These are phyloP conservation scores for Lycodopsis pacificus DNA, from an alignment of 2,797 vertebrate genomes.

Conservation along the genomic window DNA sequence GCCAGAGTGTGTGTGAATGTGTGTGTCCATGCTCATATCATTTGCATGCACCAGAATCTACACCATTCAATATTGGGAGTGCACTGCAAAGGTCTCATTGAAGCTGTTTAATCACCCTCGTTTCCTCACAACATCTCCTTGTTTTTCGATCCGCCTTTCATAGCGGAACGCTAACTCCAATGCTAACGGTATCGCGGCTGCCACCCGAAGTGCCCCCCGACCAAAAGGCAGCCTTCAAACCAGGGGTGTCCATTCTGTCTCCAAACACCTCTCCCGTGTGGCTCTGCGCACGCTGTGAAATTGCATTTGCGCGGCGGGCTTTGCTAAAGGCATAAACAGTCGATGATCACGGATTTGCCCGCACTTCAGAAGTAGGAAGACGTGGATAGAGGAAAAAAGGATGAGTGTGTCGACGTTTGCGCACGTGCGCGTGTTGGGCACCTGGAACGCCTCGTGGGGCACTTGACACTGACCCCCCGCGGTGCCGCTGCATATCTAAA, in stretches of 20 bases:
- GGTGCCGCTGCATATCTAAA: slow-evolving; percentile 73
- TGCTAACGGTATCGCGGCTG: neutral
- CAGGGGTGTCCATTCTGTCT: neutral
- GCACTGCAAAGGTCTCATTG: slow-evolving; percentile 28
- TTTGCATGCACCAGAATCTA: slow-evolving; percentile 72
- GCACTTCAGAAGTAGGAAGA: slow-evolving; percentile 69
- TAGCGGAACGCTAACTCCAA: neutral
- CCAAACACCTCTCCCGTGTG: slow-evolving; percentile 28
- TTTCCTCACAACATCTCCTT: neutral
- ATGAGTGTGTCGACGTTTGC: slow-evolving; percentile 70
- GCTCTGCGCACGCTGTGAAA: slow-evolving; percentile 49
- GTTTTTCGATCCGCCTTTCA: neutral
- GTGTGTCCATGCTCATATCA: slow-evolving; percentile 59
- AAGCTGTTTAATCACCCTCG: slow-evolving; percentile 7
- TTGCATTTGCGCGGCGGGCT: slow-evolving; percentile 46
- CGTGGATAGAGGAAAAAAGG: slow-evolving; percentile 59
- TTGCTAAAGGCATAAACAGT: slow-evolving; percentile 77
- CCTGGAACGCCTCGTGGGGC: slow-evolving; percentile 48
- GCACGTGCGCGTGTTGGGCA: slow-evolving; percentile 44
- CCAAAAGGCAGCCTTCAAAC: neutral
- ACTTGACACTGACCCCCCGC: slow-evolving; percentile 69
- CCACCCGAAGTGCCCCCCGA: neutral
- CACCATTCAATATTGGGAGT: slow-evolving; percentile 62
- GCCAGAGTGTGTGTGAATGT: slow-evolving; percentile 52
- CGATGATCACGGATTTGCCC: slow-evolving; percentile 74